Conservation (phyloP, 2,113 vertebrate genomes). For the Hippocampus guttulatus region DNA sequence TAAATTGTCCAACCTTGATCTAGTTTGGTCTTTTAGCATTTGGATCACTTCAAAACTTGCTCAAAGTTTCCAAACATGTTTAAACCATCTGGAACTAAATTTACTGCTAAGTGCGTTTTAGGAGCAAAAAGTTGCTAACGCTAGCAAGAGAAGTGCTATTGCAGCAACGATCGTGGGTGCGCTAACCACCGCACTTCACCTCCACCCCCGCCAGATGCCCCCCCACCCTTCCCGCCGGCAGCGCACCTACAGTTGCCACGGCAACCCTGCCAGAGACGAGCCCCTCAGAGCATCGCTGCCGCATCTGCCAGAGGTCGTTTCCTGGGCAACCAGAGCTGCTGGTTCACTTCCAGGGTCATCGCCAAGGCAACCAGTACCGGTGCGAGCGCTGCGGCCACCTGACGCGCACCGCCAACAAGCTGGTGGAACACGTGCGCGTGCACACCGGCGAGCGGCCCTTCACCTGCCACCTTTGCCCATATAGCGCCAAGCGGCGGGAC, state of each 20-base stretch:
- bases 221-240: slow-evolving; percentile 61
- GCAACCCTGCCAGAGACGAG: slow-evolving; percentile 56
- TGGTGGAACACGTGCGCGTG: slow-evolving; percentile 96
- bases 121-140: neutral
- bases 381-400: slow-evolving; percentile 98
- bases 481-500: slow-evolving; percentile 99
- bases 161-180: neutral
- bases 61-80: neutral
- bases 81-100: neutral
- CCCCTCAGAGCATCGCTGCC: slow-evolving; percentile 84
- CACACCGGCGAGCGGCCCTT: slow-evolving; percentile 98
- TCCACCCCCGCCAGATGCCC: slow-evolving; percentile 42
- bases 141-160: neutral
- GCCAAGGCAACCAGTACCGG: slow-evolving; percentile 98
- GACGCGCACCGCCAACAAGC: slow-evolving; percentile 98
- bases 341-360: slow-evolving; percentile 93
- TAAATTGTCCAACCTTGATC: no score
- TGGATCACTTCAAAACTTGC: neutral
- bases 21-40: neutral
- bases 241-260: slow-evolving; percentile 78
- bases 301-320: slow-evolving; percentile 97
- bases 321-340: slow-evolving; percentile 95
- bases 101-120: neutral
- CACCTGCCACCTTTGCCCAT: slow-evolving; percentile 97
- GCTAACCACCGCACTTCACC: slow-evolving; percentile 18